A percentile compares a stretch with the other conserved stretches of the same genome.
These are phyloP conservation scores for Megalonaias nervosa DNA, from an alignment of 1,140 invertebrate species.

Conservation along the genomic window DNA sequence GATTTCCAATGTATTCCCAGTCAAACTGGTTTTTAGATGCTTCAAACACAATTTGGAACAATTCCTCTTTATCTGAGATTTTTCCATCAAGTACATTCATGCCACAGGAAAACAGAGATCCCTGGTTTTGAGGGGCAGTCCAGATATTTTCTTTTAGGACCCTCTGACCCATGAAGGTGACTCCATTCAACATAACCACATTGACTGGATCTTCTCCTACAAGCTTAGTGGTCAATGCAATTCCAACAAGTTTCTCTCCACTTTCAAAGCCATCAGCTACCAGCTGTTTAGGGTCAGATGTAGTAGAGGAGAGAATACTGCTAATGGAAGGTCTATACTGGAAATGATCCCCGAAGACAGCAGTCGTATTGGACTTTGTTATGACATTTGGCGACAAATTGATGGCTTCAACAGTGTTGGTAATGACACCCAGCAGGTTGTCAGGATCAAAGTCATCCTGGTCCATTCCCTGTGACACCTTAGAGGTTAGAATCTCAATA, in stretches of 20 bases:
- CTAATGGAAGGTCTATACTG: conserved; percentile 27
- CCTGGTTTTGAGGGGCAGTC: conserved; percentile 21
- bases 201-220: conserved; percentile 4
- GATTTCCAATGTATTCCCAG: conserved; percentile 40
- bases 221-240: conserved; percentile 3
- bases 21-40: conserved; percentile 47
- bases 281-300: conserved; percentile 12
- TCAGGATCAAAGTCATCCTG: conserved; percentile 39
- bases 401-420: conserved; percentile 45
- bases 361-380: background rate
- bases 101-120: conserved; percentile 26
- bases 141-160: conserved; percentile 4
- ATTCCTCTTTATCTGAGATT: conserved; percentile 23
- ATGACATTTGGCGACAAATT: conserved; percentile 17
- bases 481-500: conserved; percentile 39
- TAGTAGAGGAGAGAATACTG: conserved; percentile 16
- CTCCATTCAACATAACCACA: background rate
- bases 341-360: conserved; percentile 10
- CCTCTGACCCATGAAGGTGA: conserved; percentile 1
- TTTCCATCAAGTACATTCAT: conserved; percentile 15
- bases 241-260: conserved; percentile 13
- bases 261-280: conserved; percentile 11
- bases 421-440: conserved; percentile 38
- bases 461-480: conserved; percentile 36
- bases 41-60: conserved; percentile 42